Evolutionary conservation across 92 coral and sea anemone genomes (phyloP), one percentile per base, ranked within the genome.

Genomic region (Paramuricea clavata): DNA sequence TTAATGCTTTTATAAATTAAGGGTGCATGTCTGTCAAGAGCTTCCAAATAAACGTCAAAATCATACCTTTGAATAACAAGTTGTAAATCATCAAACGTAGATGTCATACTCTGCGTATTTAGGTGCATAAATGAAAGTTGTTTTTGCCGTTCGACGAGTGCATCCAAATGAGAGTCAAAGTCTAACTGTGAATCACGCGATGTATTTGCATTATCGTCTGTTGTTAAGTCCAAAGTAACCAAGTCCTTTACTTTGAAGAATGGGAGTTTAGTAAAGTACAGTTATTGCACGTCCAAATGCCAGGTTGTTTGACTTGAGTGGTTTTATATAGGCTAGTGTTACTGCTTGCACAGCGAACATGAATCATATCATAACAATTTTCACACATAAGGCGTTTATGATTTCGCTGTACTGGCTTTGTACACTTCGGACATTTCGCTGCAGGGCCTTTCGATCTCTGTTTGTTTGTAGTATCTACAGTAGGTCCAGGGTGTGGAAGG

Each of bases 81-180:
- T 6, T 47, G 49, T 8, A 78, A 19, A 26, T 68, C 86, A 50
- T 80, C 71, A 79, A 80, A 87, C 56, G 85, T 86, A 52, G 90
- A 78, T 42, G 86, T 86, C 86, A 80, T 87, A 70, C 81, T 44
- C 67, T 87, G 90, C 8, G 86, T 87, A 71, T 80, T 87, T 23
- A 87, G 49, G 34, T 84, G 88, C 82, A 84, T 72, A 17, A 86
- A 62, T 41, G 85, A 64, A 7, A 86, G 71, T 28, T 86, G 85
- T 10, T 30, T 77, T 15, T 23, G 69, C 33, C 72, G 36, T 5
- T 65, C 32, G 25, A 32, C 61, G 15, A 67, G 39, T 47, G 84
- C 85, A 21, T 86, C 62, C 35, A 76, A 16, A 39, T 64, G 85
- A n/a, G 72, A 0, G 34, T 74, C 81, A 10, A 28, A 5, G 17